Base-by-base conservation (phyloP, 2,888 invertebrate species). In the Nemotelus pantherinus region DNA sequence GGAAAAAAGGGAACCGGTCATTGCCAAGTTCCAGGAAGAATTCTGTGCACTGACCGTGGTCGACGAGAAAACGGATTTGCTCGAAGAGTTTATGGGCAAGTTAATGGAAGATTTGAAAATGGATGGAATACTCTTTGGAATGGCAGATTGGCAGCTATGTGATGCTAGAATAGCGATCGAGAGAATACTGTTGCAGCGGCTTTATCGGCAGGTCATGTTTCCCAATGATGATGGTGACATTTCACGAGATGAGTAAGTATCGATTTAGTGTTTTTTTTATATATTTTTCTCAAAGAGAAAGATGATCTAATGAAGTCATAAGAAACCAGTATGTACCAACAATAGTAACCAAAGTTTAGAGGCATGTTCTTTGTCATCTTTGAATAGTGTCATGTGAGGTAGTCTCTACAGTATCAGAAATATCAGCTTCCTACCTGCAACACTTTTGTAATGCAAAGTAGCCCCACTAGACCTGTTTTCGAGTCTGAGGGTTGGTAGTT, bases 171-270 rank as follows among this genome's bases (percentile, higher is more conserved):
- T 92, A 78, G 94, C 95, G 3, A 92, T 99, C 80, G 98, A 99
- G 86, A 90, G 97, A 67, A 93, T 93, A n/a, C 91, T 98, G 5
- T 94, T 98, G 90, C 94, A 95, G 72, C 90, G 94, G 47, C 93
- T 99, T 76, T 99, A 99, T 88, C 91, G 93, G 58, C 93, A 95
- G 84, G 97, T 98, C 68, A 90, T 99, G 87, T 98, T 97, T 88
- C 99, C 99, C 4, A 98, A 99, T 85, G 97, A 96, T 3, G 99
- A 99, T 86, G 97, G 95, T 0, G 99, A 99, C 88, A 90, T 96
- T 80, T 92, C 94, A 44, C 88, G 98, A 79, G 99, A 99, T 86
- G 93, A 94, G 94, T 95, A 84, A 90, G 92, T 89, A 9, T 0
- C 58, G 3, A 58, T 57, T 70, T 70, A 10, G 10, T n/a, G 41